Conservation (phyloP, 2,113 vertebrate genomes). For the Anser cygnoides region DNA sequence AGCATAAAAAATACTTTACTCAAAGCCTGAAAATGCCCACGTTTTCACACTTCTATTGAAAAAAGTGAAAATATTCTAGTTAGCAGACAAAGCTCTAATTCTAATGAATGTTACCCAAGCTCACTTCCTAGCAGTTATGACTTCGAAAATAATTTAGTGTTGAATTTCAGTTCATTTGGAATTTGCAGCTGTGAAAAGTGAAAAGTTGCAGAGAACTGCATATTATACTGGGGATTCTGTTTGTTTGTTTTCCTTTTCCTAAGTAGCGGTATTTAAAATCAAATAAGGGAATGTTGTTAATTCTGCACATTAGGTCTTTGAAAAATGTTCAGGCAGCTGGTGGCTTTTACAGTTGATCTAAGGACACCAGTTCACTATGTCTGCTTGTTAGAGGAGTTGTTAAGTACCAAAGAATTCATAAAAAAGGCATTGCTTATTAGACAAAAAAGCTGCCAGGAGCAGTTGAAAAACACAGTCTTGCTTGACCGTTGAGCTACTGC, state of each 20-base stretch:
- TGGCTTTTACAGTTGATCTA: not conserved
- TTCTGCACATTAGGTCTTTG: not conserved
- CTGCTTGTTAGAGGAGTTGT: not conserved
- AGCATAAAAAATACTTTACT: not conserved
- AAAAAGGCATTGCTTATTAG: not conserved
- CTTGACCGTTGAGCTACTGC: not conserved
- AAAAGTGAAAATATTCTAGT: not conserved
- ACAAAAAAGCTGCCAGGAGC: not conserved
- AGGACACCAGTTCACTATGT: not conserved
- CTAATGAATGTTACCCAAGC: not conserved
- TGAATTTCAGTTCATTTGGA: not conserved
- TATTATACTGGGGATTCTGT: not conserved
- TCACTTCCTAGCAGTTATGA: not conserved
- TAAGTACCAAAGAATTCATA: not conserved
- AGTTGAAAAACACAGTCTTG: not conserved
- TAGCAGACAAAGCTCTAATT: not conserved
- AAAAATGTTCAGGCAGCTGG: not conserved
- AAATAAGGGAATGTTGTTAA: not conserved
- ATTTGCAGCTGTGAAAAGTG: not conserved
- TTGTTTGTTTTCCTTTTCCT: not conserved
- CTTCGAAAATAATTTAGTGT: not conserved
- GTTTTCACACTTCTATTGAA: not conserved
- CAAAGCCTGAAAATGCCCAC: not conserved
- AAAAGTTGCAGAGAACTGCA: not conserved
- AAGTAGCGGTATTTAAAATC: not conserved